Conservation (phyloP, 1,140 invertebrate species). For the Trichonephila clavata region DNA sequence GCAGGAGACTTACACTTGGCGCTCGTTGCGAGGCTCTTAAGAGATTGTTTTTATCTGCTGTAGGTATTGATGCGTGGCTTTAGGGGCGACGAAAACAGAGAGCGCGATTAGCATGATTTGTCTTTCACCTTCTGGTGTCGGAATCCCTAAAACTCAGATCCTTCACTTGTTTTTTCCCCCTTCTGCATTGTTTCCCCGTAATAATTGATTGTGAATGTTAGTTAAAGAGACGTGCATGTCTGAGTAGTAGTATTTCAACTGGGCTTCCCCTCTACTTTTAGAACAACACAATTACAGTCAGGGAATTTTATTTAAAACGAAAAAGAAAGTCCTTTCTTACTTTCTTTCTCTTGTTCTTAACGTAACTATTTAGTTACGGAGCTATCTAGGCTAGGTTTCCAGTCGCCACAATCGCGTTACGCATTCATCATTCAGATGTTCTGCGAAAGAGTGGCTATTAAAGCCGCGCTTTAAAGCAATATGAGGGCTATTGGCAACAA, state of each 20-base stretch:
- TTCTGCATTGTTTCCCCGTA: background rate
- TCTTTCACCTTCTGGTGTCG: background rate
- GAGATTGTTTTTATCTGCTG: background rate
- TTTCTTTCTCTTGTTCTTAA: too few species aligned
- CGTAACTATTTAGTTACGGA: too few species aligned
- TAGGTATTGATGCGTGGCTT: background rate
- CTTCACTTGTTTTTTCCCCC: background rate
- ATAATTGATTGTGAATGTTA: conserved; percentile 29
- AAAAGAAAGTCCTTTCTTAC: too few species aligned
- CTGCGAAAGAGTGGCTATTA: too few species aligned
- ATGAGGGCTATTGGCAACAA: too few species aligned
- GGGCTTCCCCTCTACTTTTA: background rate
- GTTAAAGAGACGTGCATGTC: background rate
- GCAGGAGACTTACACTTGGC: background rate
- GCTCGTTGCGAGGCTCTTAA: background rate
- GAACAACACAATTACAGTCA: background rate
- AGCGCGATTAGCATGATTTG: conserved; percentile 14
- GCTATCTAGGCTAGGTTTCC: too few species aligned
- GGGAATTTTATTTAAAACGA: too few species aligned
- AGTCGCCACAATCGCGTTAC: too few species aligned
- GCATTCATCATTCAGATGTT: too few species aligned
- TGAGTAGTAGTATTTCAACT: background rate
- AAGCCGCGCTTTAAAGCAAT: too few species aligned
- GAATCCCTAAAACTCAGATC: background rate
- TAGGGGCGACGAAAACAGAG: background rate